Evolutionary conservation across 1,140 invertebrate species (phyloP).

Genomic region (Pogonognathellus flavescens): DNA sequence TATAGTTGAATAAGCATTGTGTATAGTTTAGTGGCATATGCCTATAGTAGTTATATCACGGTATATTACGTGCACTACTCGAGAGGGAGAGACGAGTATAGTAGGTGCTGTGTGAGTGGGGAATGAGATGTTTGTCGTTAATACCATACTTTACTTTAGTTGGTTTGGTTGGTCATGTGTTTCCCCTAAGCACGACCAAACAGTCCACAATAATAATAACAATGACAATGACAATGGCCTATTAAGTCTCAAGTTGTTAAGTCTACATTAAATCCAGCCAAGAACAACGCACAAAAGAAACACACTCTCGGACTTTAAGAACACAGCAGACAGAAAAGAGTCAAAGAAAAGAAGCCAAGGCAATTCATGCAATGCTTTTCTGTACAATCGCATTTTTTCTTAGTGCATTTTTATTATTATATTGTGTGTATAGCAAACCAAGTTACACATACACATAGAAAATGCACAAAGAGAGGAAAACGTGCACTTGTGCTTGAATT

Average conservation of each 20-base stretch:
- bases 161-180: not conserved
- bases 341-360: no score
- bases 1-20: no score
- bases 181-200: constrained; percentile 32
- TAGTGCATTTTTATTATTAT: not conserved
- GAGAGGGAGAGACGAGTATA: not conserved
- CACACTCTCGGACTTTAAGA: not conserved
- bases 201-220: constrained; percentile 32
- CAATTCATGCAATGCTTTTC: not conserved
- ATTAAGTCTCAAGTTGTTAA: constrained; percentile 41
- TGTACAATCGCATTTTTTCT: not conserved
- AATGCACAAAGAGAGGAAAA: not conserved
- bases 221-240: constrained; percentile 44
- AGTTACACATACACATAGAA: no score
- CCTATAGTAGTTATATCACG: not conserved
- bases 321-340: no score
- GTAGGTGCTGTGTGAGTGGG: not conserved
- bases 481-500: not conserved
- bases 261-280: constrained; percentile 15
- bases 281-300: constrained; percentile 4
- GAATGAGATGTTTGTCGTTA: constrained; percentile 11
- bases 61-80: not conserved
- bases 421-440: no score
- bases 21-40: no score
- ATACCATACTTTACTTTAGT: not conserved